Percentiles rank a stretch among this genome's conserved stretches.
Conservation (phyloP, 2,888 invertebrate species). For the Ischnus inquisitorius region DNA sequence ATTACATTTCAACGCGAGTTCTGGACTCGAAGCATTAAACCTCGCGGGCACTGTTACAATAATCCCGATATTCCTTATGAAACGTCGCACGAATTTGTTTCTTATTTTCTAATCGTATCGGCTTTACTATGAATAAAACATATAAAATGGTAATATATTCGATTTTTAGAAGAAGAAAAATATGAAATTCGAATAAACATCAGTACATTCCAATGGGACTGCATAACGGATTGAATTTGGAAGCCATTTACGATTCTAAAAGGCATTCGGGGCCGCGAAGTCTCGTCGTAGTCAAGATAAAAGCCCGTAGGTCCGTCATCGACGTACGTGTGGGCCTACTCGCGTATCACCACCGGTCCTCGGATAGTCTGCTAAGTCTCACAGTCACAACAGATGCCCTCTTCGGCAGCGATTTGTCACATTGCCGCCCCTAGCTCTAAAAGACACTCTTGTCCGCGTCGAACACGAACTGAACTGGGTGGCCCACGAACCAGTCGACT, state of each 20-base stretch:
- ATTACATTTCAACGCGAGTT: no score
- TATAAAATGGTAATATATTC: no score
- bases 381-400: slow-evolving; percentile 78
- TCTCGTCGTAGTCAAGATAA: neutral
- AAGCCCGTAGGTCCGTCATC: slow-evolving; percentile 16
- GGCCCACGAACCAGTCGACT: slow-evolving; percentile 29
- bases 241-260: neutral
- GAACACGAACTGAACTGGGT: slow-evolving; percentile 31
- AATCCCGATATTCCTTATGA: neutral
- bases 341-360: slow-evolving; percentile 12
- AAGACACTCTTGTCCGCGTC: slow-evolving; percentile 35
- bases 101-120: neutral
- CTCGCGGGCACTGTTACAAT: neutral
- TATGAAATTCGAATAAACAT: no score
- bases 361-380: slow-evolving; percentile 79
- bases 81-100: neutral
- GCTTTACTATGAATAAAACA: neutral
- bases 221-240: neutral
- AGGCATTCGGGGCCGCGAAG: neutral
- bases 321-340: slow-evolving; percentile 51
- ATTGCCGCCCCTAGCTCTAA: slow-evolving; percentile 48
- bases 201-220: neutral
- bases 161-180: no score
- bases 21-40: neutral
- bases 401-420: slow-evolving; percentile 61